Conservation (phyloP, 2,113 vertebrate species). For the Trinectes maculatus region DNA sequence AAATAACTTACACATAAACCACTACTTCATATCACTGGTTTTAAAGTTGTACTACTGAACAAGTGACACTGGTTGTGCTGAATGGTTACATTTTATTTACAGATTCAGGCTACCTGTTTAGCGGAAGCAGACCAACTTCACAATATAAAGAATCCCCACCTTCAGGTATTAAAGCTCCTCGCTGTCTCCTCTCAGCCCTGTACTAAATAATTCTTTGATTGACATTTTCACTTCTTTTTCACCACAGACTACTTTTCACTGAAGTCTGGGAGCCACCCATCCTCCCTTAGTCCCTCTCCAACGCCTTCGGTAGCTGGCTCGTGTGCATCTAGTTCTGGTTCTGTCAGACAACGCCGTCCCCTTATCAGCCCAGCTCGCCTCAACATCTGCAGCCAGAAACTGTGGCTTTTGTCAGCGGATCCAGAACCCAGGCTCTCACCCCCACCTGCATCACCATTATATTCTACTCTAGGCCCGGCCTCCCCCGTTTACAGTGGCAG, state of each 20-base stretch:
- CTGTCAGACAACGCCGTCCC: slow-evolving; percentile 87
- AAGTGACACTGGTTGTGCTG: neutral
- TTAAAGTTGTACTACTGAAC: neutral
- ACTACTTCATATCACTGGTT: too few relatives aligned
- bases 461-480: slow-evolving; percentile 69
- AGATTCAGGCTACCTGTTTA: slow-evolving; percentile 98
- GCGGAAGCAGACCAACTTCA: slow-evolving; percentile 89
- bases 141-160: slow-evolving; percentile 84
- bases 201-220: neutral
- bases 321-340: slow-evolving; percentile 88
- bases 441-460: slow-evolving; percentile 62
- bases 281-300: slow-evolving; percentile 88
- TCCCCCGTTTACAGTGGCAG: slow-evolving; percentile 70
- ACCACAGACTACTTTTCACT: slow-evolving; percentile 89
- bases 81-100: slow-evolving; percentile 20
- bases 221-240: neutral
- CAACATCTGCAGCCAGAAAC: slow-evolving; percentile 88
- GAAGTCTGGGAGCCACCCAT: slow-evolving; percentile 82
- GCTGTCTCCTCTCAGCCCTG: rapidly evolving
- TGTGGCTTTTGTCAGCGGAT: slow-evolving; percentile 84
- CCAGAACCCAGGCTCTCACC: slow-evolving; percentile 48
- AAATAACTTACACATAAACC: too few relatives aligned
- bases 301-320: slow-evolving; percentile 90
- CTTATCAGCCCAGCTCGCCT: slow-evolving; percentile 96
- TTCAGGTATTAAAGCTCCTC: slow-evolving; percentile 83